Conservation (phyloP, 1,140 invertebrate genomes). For the Aphelenchoides besseyi region DNA sequence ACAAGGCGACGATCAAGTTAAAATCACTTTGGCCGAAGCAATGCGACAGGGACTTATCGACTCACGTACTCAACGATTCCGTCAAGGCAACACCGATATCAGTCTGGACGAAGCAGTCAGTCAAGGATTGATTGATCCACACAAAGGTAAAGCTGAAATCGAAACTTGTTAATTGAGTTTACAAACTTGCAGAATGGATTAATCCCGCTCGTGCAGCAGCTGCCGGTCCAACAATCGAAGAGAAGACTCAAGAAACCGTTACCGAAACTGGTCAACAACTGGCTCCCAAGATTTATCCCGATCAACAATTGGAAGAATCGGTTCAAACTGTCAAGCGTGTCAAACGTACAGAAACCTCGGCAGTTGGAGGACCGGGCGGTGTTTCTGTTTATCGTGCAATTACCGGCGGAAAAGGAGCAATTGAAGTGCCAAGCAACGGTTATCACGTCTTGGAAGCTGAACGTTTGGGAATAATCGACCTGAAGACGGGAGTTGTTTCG, state of each 20-base stretch:
- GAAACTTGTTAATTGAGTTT: not conserved
- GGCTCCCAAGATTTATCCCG: constrained; percentile 62
- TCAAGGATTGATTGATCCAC: constrained; percentile 64
- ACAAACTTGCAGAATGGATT: constrained; percentile 54
- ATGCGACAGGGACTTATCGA: constrained; percentile 76
- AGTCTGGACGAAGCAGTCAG: constrained; percentile 76
- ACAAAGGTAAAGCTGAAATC: constrained; percentile 35
- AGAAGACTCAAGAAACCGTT: constrained; percentile 71
- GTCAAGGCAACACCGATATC: constrained; percentile 72
- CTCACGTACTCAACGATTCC: constrained; percentile 74
- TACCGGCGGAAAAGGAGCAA: constrained; percentile 58
- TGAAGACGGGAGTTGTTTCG: constrained; percentile 71
- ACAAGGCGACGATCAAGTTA: constrained; percentile 71
- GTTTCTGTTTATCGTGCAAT: constrained; percentile 57
- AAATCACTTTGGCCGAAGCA: constrained; percentile 75
- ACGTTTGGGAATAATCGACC: constrained; percentile 70
- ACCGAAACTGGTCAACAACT: constrained; percentile 67
- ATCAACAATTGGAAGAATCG: constrained; percentile 54
- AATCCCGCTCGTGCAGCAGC: constrained; percentile 68
- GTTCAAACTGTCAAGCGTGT: constrained; percentile 62
- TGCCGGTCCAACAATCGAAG: constrained; percentile 65
- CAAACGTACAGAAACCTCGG: constrained; percentile 55
- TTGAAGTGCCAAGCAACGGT: constrained; percentile 59
- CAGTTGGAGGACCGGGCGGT: constrained; percentile 60
- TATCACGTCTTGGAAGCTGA: constrained; percentile 74